Conservation (phyloP, 2,113 vertebrate species). For the Poecilia latipinna region DNA sequence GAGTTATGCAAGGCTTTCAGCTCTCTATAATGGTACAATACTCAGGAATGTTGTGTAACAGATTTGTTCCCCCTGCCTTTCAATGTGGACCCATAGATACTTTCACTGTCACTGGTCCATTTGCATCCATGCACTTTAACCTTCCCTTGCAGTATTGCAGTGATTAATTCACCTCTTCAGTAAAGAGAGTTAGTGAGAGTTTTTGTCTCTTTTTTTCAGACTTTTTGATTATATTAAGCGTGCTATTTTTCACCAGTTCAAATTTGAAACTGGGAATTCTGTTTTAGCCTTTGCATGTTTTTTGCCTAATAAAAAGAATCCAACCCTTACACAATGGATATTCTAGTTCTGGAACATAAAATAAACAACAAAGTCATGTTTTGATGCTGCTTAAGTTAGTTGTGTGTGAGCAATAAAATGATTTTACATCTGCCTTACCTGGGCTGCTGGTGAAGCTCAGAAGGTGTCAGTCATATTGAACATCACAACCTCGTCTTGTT, state of each 20-base stretch:
- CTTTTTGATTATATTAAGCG: conserved; percentile 4
- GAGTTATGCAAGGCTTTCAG: conserved; percentile 77
- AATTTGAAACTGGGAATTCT: conserved; percentile 12
- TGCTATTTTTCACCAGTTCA: conserved; percentile 35
- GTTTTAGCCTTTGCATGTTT: neutral
- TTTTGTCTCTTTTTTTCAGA: conserved; percentile 25
- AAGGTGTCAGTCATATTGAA: too few species aligned
- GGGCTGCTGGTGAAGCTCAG: too few species aligned
- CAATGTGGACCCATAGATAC: conserved; percentile 44
- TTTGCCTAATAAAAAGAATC: neutral
- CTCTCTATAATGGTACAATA: conserved; percentile 48
- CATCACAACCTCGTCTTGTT: too few species aligned
- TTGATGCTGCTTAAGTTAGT: too few species aligned
- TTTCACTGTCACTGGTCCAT: conserved; percentile 48
- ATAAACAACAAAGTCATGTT: too few species aligned
- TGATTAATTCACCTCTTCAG: conserved; percentile 63
- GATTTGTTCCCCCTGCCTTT: conserved; percentile 51
- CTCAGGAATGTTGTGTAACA: conserved; percentile 70
- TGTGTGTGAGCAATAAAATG: too few species aligned
- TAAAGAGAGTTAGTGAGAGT: conserved; percentile 17
- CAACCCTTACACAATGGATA: too few species aligned
- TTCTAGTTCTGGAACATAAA: too few species aligned
- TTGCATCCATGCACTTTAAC: conserved; percentile 52
- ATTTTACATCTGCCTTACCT: too few species aligned
- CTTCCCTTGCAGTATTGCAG: neutral